Evolutionary conservation across 2,113 vertebrate species (phyloP), one percentile per base, ranked within the genome.

Genomic region (Petroica traversi): DNA sequence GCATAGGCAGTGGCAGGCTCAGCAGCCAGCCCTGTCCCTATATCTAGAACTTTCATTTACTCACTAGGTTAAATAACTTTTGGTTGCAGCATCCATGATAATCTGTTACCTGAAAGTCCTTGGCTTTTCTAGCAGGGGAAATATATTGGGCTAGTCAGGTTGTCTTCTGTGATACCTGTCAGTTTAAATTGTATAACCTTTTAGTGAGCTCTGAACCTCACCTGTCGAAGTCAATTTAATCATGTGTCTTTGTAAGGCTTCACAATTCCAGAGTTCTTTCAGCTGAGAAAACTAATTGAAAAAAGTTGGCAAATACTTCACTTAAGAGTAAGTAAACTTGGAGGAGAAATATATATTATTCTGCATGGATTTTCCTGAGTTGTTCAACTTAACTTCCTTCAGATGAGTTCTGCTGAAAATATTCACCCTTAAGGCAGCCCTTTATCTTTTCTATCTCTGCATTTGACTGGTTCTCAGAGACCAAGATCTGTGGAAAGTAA

Each of bases 161-260:
- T 72, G 89, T 92, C 88, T 77, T 74, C 64, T 74, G 89, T 58
- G 59, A 55, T 68, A 69, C 46, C 90, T 96, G 96, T 88, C 95
- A 46, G 85, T 94, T 83, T 74, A 72, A 94, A 94, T 93, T 46
- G 63, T 31, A 43, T 82, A 75, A 84, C 91, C 93, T 97, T 93
- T 93, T 88, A 96, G 94, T 33, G 7, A 94, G 81, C 48, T 52
- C 94, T 89, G 93, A 96, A 89, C 89, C 55, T 95, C 90, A 95
- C 95, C 96, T 95, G 92, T 94, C 96, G 1, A 64, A 92, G 52
- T 66, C 93, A 62, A 95, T 97, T 95, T 93, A 88, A 93, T 94
- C 76, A 36, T 55, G 40, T 80, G 82, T 91, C 95, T 96, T 87
- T 80, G 52, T 54, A 79, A 87, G 20, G 63, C 48, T 63, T 88